Base-by-base conservation (phyloP, 35 echinoderm and acorn worm species). In the Acanthaster planci region DNA sequence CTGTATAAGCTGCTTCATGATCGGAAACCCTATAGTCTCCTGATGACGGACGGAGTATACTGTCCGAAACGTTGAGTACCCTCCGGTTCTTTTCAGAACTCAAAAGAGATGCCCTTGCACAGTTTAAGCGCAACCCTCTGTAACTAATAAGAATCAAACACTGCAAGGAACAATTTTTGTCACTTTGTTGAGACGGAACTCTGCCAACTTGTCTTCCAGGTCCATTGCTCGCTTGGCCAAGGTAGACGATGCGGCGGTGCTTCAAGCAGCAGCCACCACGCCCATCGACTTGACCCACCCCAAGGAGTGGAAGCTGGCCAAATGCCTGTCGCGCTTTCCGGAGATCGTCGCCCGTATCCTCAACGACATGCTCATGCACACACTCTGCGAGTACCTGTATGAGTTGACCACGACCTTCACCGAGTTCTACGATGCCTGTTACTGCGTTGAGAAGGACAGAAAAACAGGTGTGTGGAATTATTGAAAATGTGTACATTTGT, bases 301-400 rank as follows among this genome's bases (percentile, higher is more conserved):
- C 18, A 99, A 99, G 80, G 96, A 99, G 67, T 99, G 96, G 96
- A 99, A 99, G 51, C 92, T 99, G 29, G 92, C 91, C 67, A 99
- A 99, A 76, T 93, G 87, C 77, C 40, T 99, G 17, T 40, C 67
- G 2, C 80, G 92, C 14, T 91, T 94, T 60, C 96, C 96, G 32
- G 85, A 91, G 47, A 75, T 99, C 39, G 85, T 99, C 38, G 23
- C 88, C 0, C 76, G 89, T 42, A 89, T 90, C 53, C 52, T 94
- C 38, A 92, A 94, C 55, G 96, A 99, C 18, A 51, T 99, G 18
- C 89, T 78, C 42, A 91, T 99, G 82, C 96, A 99, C 82, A 78
- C 85, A 18, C 72, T 99, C 21, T 99, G 96, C 81, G 96, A 99
- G 21, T 99, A 94, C 64, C 82, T 99, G 17, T 99, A 94, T 23